These are phyloP conservation scores for Pogonocichla stellata DNA, from an alignment of 2,113 vertebrate species.

Conservation along the genomic window DNA sequence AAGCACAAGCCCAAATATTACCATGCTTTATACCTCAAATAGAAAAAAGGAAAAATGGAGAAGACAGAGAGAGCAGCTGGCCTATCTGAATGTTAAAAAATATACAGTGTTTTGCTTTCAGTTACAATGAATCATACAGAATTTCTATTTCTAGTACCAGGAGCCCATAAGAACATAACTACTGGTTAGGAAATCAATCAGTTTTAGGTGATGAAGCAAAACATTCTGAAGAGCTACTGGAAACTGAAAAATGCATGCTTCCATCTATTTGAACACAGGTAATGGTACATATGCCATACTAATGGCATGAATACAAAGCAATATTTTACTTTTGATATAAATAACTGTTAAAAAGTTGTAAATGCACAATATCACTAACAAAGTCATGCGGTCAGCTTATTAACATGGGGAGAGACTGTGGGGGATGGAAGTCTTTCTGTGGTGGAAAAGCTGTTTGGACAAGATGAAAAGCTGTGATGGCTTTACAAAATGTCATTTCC, in stretches of 20 bases:
- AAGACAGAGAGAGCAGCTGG: neutral
- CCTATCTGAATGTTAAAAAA: neutral
- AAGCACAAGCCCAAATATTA: neutral
- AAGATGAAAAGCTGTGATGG: neutral
- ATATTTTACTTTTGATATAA: neutral
- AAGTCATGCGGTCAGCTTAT: neutral
- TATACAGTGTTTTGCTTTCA: neutral
- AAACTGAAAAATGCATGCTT: neutral
- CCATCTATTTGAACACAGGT: neutral
- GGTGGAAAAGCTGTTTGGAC: neutral
- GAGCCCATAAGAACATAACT: neutral
- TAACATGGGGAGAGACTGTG: neutral
- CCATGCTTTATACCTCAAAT: neutral
- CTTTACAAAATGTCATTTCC: conserved; percentile 43
- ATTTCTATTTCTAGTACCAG: neutral
- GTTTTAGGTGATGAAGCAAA: neutral
- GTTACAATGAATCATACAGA: neutral
- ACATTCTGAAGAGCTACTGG: neutral
- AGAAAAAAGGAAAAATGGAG: neutral
- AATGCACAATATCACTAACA: neutral
- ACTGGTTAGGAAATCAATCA: neutral
- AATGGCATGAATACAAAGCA: neutral
- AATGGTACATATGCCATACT: neutral
- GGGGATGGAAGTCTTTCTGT: neutral
- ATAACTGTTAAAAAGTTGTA: neutral